A percentile compares a stretch with the other conserved stretches of the same genome.
phyloP scores from a whole-genome alignment of 2,113 vertebrate genomes.

The Delphinus delphis region DNA sequence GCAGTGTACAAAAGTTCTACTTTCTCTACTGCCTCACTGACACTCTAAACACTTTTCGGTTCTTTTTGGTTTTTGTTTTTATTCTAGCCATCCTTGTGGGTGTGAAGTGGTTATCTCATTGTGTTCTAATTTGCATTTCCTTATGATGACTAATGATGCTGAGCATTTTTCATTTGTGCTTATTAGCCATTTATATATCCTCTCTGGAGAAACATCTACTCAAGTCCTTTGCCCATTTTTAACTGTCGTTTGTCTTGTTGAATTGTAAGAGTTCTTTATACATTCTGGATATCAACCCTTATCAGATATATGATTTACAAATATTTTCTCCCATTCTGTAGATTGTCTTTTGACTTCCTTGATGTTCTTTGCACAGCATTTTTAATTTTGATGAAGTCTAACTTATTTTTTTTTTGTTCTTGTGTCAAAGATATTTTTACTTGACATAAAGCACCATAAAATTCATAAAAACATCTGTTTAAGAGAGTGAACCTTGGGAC shows the following conservation, averaged over 20 bases:
- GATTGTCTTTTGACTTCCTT: neutral
- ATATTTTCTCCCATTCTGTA: constrained; percentile 16
- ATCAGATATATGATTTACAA: neutral
- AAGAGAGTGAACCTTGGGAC: neutral
- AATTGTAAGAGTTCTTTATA: neutral
- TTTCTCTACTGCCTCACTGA: neutral
- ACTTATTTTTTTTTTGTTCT: neutral
- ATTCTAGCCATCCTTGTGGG: neutral
- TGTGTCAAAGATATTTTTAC: neutral
- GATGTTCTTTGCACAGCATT: neutral
- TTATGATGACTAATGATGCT: neutral
- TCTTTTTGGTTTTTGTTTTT: neutral
- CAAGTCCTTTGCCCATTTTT: neutral
- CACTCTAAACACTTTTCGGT: neutral
- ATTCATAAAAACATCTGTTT: neutral
- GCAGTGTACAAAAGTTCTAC: neutral
- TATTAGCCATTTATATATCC: neutral
- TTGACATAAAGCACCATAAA: neutral
- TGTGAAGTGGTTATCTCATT: neutral
- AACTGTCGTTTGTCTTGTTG: neutral
- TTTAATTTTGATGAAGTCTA: neutral
- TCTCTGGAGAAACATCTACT: neutral
- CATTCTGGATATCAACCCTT: neutral
- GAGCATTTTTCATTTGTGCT: neutral
- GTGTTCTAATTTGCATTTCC: neutral